Base-by-base conservation (phyloP, 2,888 invertebrate species). In the Heliothis peltigera region DNA sequence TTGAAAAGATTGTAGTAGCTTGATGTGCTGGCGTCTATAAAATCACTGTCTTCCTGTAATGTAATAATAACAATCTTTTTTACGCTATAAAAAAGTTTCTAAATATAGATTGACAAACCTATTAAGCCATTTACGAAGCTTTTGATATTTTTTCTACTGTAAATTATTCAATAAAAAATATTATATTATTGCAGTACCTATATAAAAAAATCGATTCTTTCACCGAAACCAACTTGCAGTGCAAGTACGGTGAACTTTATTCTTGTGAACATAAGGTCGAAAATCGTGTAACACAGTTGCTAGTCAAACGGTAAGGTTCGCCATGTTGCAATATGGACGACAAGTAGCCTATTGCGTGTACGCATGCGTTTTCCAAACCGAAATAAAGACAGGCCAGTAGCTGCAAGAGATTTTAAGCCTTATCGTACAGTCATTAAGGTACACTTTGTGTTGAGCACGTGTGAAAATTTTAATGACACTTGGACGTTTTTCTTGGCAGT, bases 271-370 rank as follows among this genome's bases (percentile, higher is more conserved):
- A 7, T 1, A 21, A 58, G 8, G 2, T 1, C 32, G 4, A 64
- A 53, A 62, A 22, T 79, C 0, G 51, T 28, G 15, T 46, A 42
- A 12, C 15, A 15, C 12, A 25, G 10, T 3, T 5, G 17, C 32
- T 39, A 17, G 7, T n/a, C 15, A 7, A 17, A 39, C 39, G 39
- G 7, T 65, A 53, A 35, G 59, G 52, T 48, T 57, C 44, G 6
- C 22, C 32, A 39, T 80, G 59, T 80, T 64, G 78, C 70, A 83
- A 82, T 64, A 46, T 46, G 44, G 67, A 80, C 72, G 83, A 83
- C 82, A 78, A 75, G 17, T 60, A 70, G 70, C 61, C 58, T 64
- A 68, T 82, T 82, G 82, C 82, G 79, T 78, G 65, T 64, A 77
- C 79, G 84, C 79, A 80, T 71, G 70, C 70, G 58, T 79, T 81